phyloP scores from a whole-genome alignment of 2,113 vertebrate genomes.

The Haplochromis burtoni region DNA sequence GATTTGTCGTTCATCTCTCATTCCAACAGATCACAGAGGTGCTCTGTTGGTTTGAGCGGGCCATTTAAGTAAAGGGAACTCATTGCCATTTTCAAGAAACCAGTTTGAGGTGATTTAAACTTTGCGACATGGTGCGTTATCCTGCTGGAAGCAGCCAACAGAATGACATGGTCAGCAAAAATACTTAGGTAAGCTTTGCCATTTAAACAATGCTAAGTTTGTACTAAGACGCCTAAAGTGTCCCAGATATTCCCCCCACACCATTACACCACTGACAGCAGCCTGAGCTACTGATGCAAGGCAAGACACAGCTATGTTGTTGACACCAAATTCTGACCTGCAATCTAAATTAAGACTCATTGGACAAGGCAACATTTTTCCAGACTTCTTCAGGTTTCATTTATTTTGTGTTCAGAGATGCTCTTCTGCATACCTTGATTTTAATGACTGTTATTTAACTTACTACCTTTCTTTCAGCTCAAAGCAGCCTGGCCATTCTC shows the following conservation, averaged over 20 bases:
- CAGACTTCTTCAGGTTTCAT: not conserved
- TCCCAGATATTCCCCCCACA: not conserved
- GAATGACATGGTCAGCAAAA: not conserved
- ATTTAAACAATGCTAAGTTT: not conserved
- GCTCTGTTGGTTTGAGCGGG: not conserved
- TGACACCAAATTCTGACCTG: not conserved
- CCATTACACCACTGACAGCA: not conserved
- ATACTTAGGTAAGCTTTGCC: not conserved
- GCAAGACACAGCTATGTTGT: not conserved
- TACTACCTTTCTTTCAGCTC: not conserved
- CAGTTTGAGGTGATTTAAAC: not conserved
- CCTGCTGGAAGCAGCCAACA: not conserved
- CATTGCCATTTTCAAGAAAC: not conserved
- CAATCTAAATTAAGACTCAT: not conserved
- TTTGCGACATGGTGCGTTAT: not conserved
- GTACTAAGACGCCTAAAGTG: not conserved
- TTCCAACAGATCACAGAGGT: not conserved
- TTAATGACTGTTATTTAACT: not conserved
- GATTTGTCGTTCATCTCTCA: not conserved
- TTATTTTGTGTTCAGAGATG: not conserved
- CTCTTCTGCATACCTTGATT: not conserved
- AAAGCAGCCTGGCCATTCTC: not conserved
- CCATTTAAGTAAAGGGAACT: not conserved
- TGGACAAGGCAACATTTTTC: not conserved
- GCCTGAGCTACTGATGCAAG: not conserved